Evolutionary conservation across 2,888 invertebrate genomes (phyloP).

Genomic region (Bellardia pandia): DNA sequence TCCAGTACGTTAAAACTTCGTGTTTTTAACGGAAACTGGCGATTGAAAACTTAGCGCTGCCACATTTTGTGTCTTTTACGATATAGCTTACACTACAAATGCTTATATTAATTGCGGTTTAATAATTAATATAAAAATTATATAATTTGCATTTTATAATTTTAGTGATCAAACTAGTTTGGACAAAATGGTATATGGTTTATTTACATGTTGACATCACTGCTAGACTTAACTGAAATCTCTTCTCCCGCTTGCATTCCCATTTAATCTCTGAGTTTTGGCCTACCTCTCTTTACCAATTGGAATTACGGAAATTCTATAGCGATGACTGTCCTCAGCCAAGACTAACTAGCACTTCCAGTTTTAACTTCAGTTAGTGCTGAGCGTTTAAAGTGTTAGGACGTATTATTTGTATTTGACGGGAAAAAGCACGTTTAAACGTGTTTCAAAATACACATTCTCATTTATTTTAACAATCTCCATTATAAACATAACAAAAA

Average conservation of each 20-base stretch:
- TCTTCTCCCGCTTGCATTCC: neutral
- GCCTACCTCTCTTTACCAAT: slow-evolving; percentile 51
- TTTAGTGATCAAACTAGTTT: no score
- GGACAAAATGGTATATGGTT: no score
- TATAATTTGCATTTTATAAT: no score
- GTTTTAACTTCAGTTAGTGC: slow-evolving; percentile 78
- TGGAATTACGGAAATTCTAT: slow-evolving; percentile 68
- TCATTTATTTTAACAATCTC: slow-evolving; percentile 7
- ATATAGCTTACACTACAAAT: no score
- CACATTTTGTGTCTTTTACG: no score
- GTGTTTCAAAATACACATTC: slow-evolving; percentile 19
- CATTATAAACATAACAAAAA: slow-evolving; percentile 26
- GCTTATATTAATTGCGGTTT: no score
- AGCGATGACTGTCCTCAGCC: slow-evolving; percentile 51
- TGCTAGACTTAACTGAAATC: neutral
- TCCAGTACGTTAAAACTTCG: no score
- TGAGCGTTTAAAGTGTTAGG: slow-evolving; percentile 76
- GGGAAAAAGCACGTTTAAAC: neutral
- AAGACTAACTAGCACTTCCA: slow-evolving; percentile 69
- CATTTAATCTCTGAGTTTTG: neutral
- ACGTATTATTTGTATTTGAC: slow-evolving; percentile 74
- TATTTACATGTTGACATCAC: slow-evolving; percentile 41
- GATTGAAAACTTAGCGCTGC: no score
- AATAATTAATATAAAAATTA: no score
- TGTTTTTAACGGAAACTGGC: no score